phyloP scores from a whole-genome alignment of 2,888 invertebrate genomes.

The Polydrusus cervinus region DNA sequence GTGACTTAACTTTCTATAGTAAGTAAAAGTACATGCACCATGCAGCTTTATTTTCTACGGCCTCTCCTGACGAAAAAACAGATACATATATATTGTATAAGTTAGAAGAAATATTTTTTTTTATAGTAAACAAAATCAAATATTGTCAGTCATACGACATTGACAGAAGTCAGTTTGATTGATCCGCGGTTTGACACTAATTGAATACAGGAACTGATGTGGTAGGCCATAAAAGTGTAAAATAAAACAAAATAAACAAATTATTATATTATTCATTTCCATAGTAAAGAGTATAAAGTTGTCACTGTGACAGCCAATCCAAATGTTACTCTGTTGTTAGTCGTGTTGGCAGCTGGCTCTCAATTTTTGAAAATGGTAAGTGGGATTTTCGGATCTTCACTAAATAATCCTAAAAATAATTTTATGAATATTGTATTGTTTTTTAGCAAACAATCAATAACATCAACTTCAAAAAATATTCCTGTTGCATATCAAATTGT shows the following conservation, averaged over 20 bases:
- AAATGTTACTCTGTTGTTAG: background rate
- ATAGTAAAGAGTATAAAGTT: background rate
- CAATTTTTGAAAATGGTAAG: constrained; percentile 3
- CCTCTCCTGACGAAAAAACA: no score
- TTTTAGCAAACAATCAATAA: no score
- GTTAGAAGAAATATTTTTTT: no score
- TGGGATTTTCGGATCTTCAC: background rate
- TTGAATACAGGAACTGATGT: background rate
- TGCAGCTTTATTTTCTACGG: no score
- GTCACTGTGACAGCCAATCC: constrained; percentile 5
- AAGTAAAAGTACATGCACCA: no score
- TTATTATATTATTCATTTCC: background rate
- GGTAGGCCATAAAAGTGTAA: background rate
- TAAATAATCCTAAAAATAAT: background rate
- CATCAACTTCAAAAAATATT: background rate
- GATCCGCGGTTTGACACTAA: no score
- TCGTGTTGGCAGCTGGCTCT: background rate
- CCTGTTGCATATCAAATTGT: constrained; percentile 49
- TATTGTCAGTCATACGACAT: no score
- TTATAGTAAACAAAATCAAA: no score
- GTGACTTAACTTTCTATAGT: no score
- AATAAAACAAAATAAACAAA: background rate
- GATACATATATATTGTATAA: no score
- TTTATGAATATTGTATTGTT: no score
- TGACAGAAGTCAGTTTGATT: no score